Percentiles rank a stretch among this genome's conserved stretches.
phyloP scores from a whole-genome alignment of 1,140 invertebrate species.

The Ostrea denselamellosa region DNA sequence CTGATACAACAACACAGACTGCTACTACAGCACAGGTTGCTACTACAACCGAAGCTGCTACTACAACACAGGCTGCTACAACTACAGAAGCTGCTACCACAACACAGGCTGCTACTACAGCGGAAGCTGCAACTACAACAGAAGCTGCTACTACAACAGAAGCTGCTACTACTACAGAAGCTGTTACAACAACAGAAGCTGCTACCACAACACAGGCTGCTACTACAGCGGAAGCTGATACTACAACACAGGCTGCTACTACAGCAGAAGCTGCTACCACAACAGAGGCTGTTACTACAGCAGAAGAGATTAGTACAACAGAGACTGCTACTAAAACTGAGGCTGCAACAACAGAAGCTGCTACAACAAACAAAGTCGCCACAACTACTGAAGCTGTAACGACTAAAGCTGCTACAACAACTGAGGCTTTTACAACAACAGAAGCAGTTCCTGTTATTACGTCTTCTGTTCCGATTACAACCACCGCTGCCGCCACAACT shows the following conservation, averaged over 20 bases:
- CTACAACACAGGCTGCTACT: not conserved
- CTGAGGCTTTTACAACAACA: not conserved
- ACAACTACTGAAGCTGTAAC: not conserved
- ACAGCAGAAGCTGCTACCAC: not conserved
- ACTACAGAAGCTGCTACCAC: not conserved
- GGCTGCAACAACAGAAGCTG: not conserved
- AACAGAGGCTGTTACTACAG: no score
- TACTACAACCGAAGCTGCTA: no score
- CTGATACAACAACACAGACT: not conserved
- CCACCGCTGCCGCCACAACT: not conserved
- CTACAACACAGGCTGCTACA: not conserved
- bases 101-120: not conserved
- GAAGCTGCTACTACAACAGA: not conserved
- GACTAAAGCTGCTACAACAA: not conserved
- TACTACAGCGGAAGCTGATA: not conserved
- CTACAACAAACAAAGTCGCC: not conserved
- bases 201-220: not conserved
- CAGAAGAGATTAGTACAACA: not conserved
- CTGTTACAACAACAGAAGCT: not conserved
- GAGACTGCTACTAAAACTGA: not conserved
- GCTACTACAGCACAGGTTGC: not conserved
- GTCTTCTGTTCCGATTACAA: not conserved
- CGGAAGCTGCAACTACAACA: not conserved
- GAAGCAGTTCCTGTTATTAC: not conserved
- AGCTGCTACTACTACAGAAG: not conserved